Evolutionary conservation across 2,888 invertebrate genomes (phyloP).

Genomic region (Volucella inflata): DNA sequence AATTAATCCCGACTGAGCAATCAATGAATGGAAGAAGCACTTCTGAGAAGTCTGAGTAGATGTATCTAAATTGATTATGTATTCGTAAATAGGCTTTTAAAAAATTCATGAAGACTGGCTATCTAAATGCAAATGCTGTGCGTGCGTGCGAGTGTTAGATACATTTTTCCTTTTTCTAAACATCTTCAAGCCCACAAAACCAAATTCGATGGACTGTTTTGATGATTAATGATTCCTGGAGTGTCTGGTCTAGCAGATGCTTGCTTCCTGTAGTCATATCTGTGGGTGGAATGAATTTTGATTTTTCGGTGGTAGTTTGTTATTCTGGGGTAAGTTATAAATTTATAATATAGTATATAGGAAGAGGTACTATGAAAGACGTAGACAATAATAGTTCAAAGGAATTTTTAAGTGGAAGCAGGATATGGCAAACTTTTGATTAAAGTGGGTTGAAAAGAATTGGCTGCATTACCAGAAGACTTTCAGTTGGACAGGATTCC

Average conservation of each 20-base stretch:
- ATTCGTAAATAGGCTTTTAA: slow-evolving; percentile 61
- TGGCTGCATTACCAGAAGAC: too few relatives aligned
- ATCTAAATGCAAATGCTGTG: slow-evolving; percentile 60
- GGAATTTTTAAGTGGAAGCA: background rate
- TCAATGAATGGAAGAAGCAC: slow-evolving; percentile 15
- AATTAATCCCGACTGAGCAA: slow-evolving; percentile 53
- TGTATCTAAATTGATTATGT: slow-evolving; percentile 56
- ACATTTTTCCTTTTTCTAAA: slow-evolving; percentile 1
- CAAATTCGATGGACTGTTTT: slow-evolving; percentile 31
- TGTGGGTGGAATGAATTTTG: background rate
- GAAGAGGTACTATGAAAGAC: background rate
- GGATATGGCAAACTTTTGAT: background rate
- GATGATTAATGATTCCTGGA: slow-evolving; percentile 43
- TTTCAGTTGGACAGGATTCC: too few relatives aligned
- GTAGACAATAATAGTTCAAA: background rate
- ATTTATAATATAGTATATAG: background rate
- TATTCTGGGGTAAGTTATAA: slow-evolving; percentile 4
- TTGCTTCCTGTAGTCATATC: background rate
- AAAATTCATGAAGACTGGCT: slow-evolving; percentile 55
- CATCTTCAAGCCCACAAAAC: background rate
- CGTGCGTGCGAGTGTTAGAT: slow-evolving; percentile 39
- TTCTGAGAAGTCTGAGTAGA: background rate
- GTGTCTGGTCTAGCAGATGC: slow-evolving; percentile 4
- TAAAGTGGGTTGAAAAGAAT: too few relatives aligned
- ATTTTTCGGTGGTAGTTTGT: slow-evolving; percentile 11